Base-by-base conservation (phyloP, 2,113 vertebrate genomes). In the Loxodonta africana region DNA sequence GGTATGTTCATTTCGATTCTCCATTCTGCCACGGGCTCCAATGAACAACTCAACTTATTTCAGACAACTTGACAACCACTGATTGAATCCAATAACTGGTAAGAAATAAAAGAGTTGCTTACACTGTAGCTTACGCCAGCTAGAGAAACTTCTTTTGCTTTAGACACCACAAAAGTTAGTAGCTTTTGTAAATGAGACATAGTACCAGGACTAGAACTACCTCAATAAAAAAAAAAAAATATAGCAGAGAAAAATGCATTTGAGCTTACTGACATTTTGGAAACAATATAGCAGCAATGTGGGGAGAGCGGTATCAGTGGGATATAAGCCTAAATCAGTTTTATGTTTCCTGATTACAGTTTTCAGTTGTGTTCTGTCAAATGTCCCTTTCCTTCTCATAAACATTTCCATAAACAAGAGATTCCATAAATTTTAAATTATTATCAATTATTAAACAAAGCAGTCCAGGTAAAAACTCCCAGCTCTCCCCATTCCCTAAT, bases 11-110 rank as follows among this genome's bases (percentile, higher is more conserved):
- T 26, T 91, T 76, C 76, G 78, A 93, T 88, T 95, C 37, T 78
- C 44, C 80, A 83, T 1, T 88, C 76, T 88, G 30, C 77, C n/a
- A 92, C 17, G 92, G 33, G n/a, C 41, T 87, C 63, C 57, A 53
- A 15, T 41, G 67, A 88, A 90, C 76, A 88, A 95, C 76, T 97
- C 88, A 93, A 93, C 90, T 97, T 95, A 26, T 90, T 92, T 83
- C 94, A 93, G 74, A 90, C 18, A 90, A 83, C 95, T 41, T 41
- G 30, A 81, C 80, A 65, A 81, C n/a, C 91, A 76, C 57, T 87
- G 46, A 65, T 41, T 65, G 71, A 48, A 65, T 87, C 9, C 48
- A 95, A 81, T 57, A 84, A 25, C 18, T 83, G 69, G 41, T 46
- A 91, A 89, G 44, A 96, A 25, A 25, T 57, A 3, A 48, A 90